These are phyloP conservation scores for Sminthopsis crassicaudata DNA, from an alignment of 2,113 vertebrate genomes.

Conservation along the genomic window DNA sequence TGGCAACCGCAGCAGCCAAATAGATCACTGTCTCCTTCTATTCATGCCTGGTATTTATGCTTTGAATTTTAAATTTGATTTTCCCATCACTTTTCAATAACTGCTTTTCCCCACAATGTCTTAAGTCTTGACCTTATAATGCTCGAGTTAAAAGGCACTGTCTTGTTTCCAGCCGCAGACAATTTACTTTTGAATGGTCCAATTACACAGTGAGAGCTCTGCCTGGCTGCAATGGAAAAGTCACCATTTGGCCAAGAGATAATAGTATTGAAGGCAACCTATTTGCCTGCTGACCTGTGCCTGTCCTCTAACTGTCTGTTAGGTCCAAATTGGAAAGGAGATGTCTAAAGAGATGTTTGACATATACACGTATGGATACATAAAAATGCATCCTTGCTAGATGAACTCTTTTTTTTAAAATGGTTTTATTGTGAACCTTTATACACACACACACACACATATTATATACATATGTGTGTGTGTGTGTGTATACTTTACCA, in stretches of 20 bases:
- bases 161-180: constrained; percentile 80
- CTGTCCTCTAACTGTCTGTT: constrained; percentile 60
- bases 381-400: background rate
- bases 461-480: too few species aligned
- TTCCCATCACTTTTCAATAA: constrained; percentile 75
- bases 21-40: constrained; percentile 21
- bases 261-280: constrained; percentile 72
- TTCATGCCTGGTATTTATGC: constrained; percentile 45
- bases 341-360: background rate
- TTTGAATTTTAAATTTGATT: constrained; percentile 81
- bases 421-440: background rate
- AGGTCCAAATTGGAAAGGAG: background rate
- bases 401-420: background rate
- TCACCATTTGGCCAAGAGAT: constrained; percentile 73
- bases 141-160: constrained; percentile 59
- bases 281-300: constrained; percentile 78
- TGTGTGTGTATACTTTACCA: background rate
- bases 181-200: constrained; percentile 82
- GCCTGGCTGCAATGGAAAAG: constrained; percentile 46
- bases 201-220: constrained; percentile 77
- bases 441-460: background rate
- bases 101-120: constrained; percentile 57
- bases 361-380: background rate
- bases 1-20: constrained; percentile 36
- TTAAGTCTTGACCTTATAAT: constrained; percentile 62